These are phyloP conservation scores for Shargacucullia verbasci DNA, from an alignment of 2,888 invertebrate genomes.

Conservation along the genomic window DNA sequence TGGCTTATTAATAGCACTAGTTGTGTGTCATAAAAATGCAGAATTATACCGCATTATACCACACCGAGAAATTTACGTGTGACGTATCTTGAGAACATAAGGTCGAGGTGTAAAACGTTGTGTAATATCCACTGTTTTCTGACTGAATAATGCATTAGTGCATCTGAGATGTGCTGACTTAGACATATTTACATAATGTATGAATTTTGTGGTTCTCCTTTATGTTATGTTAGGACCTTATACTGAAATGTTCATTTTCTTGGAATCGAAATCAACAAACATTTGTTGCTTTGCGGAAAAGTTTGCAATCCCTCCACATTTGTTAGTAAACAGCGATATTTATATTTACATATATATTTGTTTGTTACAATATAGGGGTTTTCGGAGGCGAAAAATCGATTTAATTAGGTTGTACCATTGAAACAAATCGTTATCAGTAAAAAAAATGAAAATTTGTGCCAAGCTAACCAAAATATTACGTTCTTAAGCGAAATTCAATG, in stretches of 20 bases:
- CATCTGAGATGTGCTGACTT: not conserved
- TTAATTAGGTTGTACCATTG: too few species aligned
- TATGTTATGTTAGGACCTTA: not conserved
- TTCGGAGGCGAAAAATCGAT: too few species aligned
- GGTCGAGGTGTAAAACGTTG: not conserved
- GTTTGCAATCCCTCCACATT: not conserved
- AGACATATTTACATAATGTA: not conserved
- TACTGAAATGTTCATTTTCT: not conserved
- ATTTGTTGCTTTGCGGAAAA: not conserved
- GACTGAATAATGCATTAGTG: not conserved
- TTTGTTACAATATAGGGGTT: too few species aligned
- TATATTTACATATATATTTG: too few species aligned
- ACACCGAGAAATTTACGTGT: constrained; percentile 24
- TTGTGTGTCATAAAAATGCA: constrained; percentile 56
- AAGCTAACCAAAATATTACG: too few species aligned
- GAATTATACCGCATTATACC: constrained; percentile 30
- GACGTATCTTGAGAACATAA: constrained; percentile 10
- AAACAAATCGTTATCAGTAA: too few species aligned
- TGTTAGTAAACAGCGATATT: not conserved
- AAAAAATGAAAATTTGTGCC: too few species aligned
- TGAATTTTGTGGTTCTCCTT: not conserved
- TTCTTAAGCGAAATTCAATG: not conserved
- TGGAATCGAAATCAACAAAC: not conserved
- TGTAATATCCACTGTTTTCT: constrained; percentile 2
- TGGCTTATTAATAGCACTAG: constrained; percentile 59